phyloP scores from a whole-genome alignment of 2,888 invertebrate genomes.

The Eremobia ochroleuca region DNA sequence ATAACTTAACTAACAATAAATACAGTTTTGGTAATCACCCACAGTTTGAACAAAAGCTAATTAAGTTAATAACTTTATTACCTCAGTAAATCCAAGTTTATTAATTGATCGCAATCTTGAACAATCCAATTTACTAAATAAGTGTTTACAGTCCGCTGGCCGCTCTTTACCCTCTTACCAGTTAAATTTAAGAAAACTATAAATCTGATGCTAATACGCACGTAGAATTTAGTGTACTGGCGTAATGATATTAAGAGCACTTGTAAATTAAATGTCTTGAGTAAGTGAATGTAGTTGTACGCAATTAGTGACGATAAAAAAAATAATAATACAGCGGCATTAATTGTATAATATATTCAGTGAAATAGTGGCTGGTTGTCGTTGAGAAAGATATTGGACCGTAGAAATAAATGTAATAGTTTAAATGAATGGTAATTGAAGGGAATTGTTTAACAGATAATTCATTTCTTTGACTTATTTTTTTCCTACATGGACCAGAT shows the following conservation, averaged over 20 bases:
- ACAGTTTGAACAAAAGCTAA: constrained; percentile 43
- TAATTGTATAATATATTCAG: constrained; percentile 53
- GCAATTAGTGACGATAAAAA: constrained; percentile 74
- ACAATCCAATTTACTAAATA: constrained; percentile 50
- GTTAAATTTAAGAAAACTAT: constrained; percentile 50
- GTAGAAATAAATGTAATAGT: constrained; percentile 25
- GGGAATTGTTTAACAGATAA: constrained; percentile 2
- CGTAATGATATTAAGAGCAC: constrained; percentile 54
- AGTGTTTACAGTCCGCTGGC: constrained; percentile 28
- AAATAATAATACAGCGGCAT: constrained; percentile 62
- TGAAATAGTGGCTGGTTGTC: constrained; percentile 37
- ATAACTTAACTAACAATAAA: constrained; percentile 8
- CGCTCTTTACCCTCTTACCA: constrained; percentile 26
- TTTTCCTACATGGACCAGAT: not conserved
- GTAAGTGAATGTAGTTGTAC: constrained; percentile 45
- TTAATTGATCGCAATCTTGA: constrained; percentile 50
- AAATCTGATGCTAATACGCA: constrained; percentile 38
- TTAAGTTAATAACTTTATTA: constrained; percentile 60
- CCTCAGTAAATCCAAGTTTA: constrained; percentile 32
- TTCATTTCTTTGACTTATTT: not conserved
- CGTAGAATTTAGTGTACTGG: constrained; percentile 45
- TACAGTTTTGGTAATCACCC: constrained; percentile 17
- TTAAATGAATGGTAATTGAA: constrained; percentile 23
- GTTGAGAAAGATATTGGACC: constrained; percentile 37
- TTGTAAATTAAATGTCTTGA: constrained; percentile 56